Conservation (phyloP, 2,888 invertebrate species). For the Pegoplata infirma region DNA sequence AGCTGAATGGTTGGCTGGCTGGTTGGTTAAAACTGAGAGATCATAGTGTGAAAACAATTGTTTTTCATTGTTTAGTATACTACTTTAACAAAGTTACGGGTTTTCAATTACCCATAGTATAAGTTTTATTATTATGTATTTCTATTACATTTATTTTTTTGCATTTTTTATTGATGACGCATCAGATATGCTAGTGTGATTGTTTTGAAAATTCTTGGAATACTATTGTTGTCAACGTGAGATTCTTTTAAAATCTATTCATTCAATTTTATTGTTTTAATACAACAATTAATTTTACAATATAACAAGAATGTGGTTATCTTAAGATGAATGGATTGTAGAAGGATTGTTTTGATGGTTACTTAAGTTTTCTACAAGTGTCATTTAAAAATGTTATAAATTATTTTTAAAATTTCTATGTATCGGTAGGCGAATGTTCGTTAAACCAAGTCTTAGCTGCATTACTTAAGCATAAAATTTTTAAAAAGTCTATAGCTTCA, state of each 20-base stretch:
- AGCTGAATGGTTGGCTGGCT: neutral
- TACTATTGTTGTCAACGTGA: slow-evolving; percentile 13
- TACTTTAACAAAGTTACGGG: slow-evolving; percentile 27
- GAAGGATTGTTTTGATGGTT: too few relatives aligned
- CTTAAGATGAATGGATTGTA: too few relatives aligned
- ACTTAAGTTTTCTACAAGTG: too few relatives aligned
- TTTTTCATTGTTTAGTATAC: slow-evolving; percentile 18
- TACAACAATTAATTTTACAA: too few relatives aligned
- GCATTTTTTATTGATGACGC: slow-evolving; percentile 61
- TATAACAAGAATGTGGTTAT: too few relatives aligned
- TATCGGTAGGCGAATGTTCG: too few relatives aligned
- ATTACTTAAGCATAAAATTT: too few relatives aligned
- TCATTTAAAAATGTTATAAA: too few relatives aligned
- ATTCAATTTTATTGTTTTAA: neutral
- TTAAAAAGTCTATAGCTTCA: too few relatives aligned
- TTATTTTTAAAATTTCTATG: too few relatives aligned
- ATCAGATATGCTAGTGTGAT: slow-evolving; percentile 24
- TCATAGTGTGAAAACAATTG: slow-evolving; percentile 21
- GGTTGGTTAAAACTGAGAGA: neutral
- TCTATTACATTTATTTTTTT: slow-evolving; percentile 17
- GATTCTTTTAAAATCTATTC: neutral
- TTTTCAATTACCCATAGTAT: slow-evolving; percentile 42
- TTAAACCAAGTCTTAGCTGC: too few relatives aligned
- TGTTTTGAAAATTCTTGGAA: slow-evolving; percentile 36
- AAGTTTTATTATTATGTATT: slow-evolving; percentile 22